phyloP scores from a whole-genome alignment of 2,888 invertebrate species.

The Aphelenchoides bicaudatus region DNA sequence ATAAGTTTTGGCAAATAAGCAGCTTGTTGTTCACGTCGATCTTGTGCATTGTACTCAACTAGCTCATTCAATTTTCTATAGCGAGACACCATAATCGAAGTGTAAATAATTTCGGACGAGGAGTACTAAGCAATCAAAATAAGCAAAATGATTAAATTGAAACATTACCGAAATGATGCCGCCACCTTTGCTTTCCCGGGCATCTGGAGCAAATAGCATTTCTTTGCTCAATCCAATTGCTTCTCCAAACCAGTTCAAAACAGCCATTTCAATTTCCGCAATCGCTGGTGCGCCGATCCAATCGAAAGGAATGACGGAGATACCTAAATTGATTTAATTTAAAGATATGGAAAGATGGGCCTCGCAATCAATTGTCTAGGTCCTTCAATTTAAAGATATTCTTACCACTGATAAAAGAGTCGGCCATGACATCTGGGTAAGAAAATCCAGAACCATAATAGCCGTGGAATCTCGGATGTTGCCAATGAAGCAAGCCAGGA shows the following conservation, averaged over 20 bases:
- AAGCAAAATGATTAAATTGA: background rate
- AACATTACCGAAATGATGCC: constrained; percentile 23
- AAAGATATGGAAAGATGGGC: no score
- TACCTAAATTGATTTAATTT: no score
- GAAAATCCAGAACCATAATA: constrained; percentile 97
- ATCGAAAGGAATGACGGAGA: constrained; percentile 22
- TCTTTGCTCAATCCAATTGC: constrained; percentile 85
- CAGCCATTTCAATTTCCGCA: constrained; percentile 58
- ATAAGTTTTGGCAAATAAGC: constrained; percentile 70
- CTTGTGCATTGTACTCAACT: background rate
- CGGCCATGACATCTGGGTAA: constrained; percentile 89
- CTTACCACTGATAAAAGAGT: constrained; percentile 82
- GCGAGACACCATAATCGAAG: constrained; percentile 6
- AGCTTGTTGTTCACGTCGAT: constrained; percentile 6
- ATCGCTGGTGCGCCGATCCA: constrained; percentile 22
- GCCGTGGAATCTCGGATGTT: constrained; percentile 93
- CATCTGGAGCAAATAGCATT: constrained; percentile 67
- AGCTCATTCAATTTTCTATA: background rate
- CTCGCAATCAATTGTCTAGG: no score
- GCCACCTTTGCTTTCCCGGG: constrained; percentile 22
- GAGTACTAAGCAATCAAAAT: constrained; percentile 9
- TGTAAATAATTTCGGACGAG: constrained; percentile 4
- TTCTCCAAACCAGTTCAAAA: constrained; percentile 86
- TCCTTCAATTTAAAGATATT: no score
- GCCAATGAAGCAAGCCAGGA: constrained; percentile 96